Base-by-base conservation (phyloP, 2,113 vertebrate genomes). In the Rhineura floridana region DNA sequence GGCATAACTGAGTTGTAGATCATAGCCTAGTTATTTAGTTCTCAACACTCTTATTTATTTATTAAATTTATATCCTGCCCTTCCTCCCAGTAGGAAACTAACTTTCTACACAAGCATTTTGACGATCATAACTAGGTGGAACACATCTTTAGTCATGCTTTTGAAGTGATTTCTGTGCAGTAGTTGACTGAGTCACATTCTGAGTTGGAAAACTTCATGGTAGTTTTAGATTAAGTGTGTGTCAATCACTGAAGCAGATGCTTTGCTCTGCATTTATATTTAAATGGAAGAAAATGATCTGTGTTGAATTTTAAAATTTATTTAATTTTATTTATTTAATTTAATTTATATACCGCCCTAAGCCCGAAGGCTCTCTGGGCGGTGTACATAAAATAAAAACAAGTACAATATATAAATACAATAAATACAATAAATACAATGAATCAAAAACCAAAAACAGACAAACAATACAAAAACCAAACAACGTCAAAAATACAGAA, bases 241-340 rank as follows among this genome's bases (percentile, higher is more conserved):
- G 92, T 94, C 93, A 93, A 88, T 95, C 91, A 88, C 87, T 90
- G 79, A 93, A 96, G 90, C 89, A 95, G 85, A 90, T 96, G 91
- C 88, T 92, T 93, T 94, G 90, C 63, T 81, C 33, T 5, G 23
- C 82, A 86, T 96, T 96, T 95, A 82, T 93, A 93, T 95, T 95
- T 96, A 92, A 96, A 93, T 95, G 86, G 69, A 67, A 92, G 84
- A 94, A 92, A 87, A 70, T 92, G 84, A 95, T 92, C 80, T 94
- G 87, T 95, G 93, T 93, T 92, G 92, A 95, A 95, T 96, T 95
- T 95, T 93, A 89, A 93, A 91, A 94, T 80, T 94, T 95, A 87
- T 95, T n/a, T n/a, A n/a, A n/a, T n/a, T n/a, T n/a, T n/a, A n/a
- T n/a, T n/a, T n/a, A n/a, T n/a, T n/a, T n/a, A n/a, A n/a, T n/a